A percentile compares a stretch with the other conserved stretches of the same genome.
Conservation (phyloP, 2,113 vertebrate species). For the Plestiodon gilberti region DNA sequence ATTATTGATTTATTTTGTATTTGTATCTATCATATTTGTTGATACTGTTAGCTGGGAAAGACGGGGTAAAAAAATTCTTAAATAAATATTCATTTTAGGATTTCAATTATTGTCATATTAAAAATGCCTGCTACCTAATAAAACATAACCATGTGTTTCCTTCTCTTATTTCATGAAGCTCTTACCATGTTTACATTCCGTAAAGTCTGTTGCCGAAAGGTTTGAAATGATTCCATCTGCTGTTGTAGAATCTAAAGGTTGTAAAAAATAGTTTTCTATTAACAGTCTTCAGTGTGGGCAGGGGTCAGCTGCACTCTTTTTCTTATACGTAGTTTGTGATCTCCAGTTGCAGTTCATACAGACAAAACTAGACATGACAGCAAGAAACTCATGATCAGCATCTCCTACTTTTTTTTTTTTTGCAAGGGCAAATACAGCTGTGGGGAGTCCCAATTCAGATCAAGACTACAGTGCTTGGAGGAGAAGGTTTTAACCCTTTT, state of each 20-base stretch:
- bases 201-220: conserved; percentile 69
- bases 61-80: too few species aligned
- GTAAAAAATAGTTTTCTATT: neutral
- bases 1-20: too few species aligned
- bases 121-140: neutral
- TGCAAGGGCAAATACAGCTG: too few species aligned
- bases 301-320: neutral
- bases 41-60: too few species aligned
- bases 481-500: too few species aligned
- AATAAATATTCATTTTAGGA: neutral
- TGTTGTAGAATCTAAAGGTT: conserved; percentile 66
- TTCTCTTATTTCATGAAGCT: neutral
- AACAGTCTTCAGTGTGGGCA: neutral
- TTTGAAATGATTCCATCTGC: conserved; percentile 68
- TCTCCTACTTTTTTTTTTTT: too few species aligned
- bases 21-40: too few species aligned
- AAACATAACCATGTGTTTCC: neutral
- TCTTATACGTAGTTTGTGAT: neutral
- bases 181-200: conserved; percentile 69
- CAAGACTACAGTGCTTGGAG: too few species aligned
- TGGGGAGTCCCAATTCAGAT: too few species aligned
- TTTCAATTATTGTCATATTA: neutral
- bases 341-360: neutral
- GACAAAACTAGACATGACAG: too few species aligned
- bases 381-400: too few species aligned